Evolutionary conservation across 2,888 invertebrate genomes (phyloP).

Genomic region (Orchestes rusci): DNA sequence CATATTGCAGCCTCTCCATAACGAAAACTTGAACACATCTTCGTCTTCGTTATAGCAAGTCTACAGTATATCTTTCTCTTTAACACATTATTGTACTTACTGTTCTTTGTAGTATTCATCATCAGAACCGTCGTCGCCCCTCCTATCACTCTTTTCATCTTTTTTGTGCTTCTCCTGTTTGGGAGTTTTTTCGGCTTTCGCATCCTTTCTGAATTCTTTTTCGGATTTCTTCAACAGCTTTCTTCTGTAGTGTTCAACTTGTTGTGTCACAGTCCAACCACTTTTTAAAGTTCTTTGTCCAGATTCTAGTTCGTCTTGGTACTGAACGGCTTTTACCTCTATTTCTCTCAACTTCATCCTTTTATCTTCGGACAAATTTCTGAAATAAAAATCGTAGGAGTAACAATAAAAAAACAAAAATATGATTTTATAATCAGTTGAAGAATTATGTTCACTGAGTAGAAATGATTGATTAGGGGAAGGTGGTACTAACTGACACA

Average conservation of each 20-base stretch:
- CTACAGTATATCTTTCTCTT: too few species aligned
- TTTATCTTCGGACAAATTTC: slow-evolving; percentile 60
- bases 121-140: slow-evolving; percentile 39
- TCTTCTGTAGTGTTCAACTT: slow-evolving; percentile 84
- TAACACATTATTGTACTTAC: slow-evolving; percentile 35
- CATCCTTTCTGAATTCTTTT: slow-evolving; percentile 40
- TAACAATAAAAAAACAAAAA: too few species aligned
- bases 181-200: slow-evolving; percentile 33
- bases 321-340: slow-evolving; percentile 90
- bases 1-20: too few species aligned
- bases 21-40: too few species aligned
- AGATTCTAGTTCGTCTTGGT: slow-evolving; percentile 91
- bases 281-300: slow-evolving; percentile 66
- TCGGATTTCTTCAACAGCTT: slow-evolving; percentile 74
- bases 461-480: too few species aligned
- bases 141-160: slow-evolving; percentile 39
- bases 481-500: too few species aligned
- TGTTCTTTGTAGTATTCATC: slow-evolving; percentile 42
- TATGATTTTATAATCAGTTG: too few species aligned
- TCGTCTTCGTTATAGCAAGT: too few species aligned
- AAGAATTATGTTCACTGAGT: too few species aligned
- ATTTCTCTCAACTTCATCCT: slow-evolving; percentile 79
- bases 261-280: slow-evolving; percentile 70
- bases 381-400: slow-evolving; percentile 29
- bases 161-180: slow-evolving; percentile 39